Base-by-base conservation (phyloP, 1,140 invertebrate species). In the Leucophenga varia region DNA sequence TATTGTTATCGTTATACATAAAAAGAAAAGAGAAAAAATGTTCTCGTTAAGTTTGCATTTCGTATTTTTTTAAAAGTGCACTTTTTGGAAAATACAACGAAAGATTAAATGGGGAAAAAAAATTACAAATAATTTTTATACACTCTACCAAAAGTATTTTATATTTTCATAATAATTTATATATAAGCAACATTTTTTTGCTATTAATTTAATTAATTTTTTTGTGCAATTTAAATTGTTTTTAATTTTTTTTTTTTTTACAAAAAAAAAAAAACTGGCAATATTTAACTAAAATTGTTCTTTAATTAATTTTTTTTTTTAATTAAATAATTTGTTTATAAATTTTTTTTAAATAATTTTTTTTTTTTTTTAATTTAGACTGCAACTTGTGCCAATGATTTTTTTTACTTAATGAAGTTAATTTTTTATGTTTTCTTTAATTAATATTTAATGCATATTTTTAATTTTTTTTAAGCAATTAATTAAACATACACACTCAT, bases 371-470 rank as follows among this genome's bases (percentile, higher is more conserved):
- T 67, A 63, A 59, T 67, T 72, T 68, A 50, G 64, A 72, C 64
- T 72, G 69, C 68, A 72, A 72, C 61, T 72, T 72, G 69, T 72
- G 69, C 69, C 69, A 72, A 72, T 72, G 64, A 72, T 72, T 47
- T 43, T 64, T 59, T 48, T 58, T 52, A 55, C 51, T 49, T 64
- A 53, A 58, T 30, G 25, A 7, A 30, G 7, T 8, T 8, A 8
- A 8, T 40, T 34, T 20, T 39, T 65, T 58, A 58, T 37, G 55
- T 61, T 52, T 37, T 49, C 52, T n/a, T n/a, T n/a, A n/a, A n/a
- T 59, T 54, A 61, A 49, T n/a, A n/a, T n/a, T n/a, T n/a, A n/a
- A n/a, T 47, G 40, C 28, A 56, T n/a, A n/a, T n/a, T n/a, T n/a
- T n/a, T n/a, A n/a, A n/a, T n/a, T n/a, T n/a, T n/a, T n/a, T n/a